These are phyloP conservation scores for Clupea harengus DNA, from an alignment of 2,113 vertebrate species.

Conservation along the genomic window DNA sequence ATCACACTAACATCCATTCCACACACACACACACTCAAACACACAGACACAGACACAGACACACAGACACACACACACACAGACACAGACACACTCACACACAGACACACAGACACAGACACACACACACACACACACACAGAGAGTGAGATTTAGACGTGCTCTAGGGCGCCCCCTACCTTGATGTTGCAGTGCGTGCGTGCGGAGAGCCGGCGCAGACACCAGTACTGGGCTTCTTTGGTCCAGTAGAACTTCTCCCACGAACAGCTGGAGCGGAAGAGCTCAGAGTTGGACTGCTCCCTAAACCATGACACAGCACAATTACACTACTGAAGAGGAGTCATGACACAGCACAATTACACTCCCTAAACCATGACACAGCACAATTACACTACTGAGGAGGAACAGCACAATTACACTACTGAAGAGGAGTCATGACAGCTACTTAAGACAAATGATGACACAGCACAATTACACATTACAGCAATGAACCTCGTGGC, in stretches of 20 bases:
- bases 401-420: neutral
- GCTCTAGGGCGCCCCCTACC: conserved; percentile 48
- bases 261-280: conserved; percentile 57
- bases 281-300: conserved; percentile 63
- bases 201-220: conserved; percentile 63
- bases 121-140: neutral
- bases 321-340: neutral
- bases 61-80: neutral
- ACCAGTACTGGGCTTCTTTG: conserved; percentile 68
- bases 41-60: neutral
- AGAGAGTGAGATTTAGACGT: neutral
- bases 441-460: no score
- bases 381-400: neutral
- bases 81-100: neutral
- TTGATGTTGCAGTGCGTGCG: conserved; percentile 65
- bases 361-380: no score
- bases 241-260: conserved; percentile 62
- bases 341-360: neutral
- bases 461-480: neutral
- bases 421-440: neutral
- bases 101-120: neutral
- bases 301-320: conserved; percentile 47
- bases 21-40: no score
- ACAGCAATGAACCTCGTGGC: no score
- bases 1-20: no score